A percentile compares a stretch with the other conserved stretches of the same genome.
Evolutionary conservation across 1,140 invertebrate species (phyloP).

Genomic region (Scaptomyza graminum): DNA sequence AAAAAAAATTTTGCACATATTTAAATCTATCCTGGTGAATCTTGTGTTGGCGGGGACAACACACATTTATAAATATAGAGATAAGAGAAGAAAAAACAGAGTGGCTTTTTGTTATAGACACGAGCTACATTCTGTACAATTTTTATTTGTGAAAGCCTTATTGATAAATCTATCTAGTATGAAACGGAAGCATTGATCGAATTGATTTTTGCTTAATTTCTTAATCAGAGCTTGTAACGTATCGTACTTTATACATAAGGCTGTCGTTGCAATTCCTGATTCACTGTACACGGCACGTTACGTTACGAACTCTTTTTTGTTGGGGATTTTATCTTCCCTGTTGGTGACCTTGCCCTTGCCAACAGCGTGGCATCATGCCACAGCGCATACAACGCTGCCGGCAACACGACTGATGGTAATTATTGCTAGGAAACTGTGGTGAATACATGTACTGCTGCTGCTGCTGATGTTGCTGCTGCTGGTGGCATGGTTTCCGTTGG

Average conservation of each 20-base stretch:
- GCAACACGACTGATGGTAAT: constrained; percentile 35
- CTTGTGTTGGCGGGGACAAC: not conserved
- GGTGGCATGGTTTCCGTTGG: not conserved
- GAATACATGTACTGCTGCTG: not conserved
- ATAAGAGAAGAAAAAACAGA: too few species aligned
- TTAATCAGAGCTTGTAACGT: constrained; percentile 31
- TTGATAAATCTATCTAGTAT: not conserved
- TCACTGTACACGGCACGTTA: constrained; percentile 45
- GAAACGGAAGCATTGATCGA: constrained; percentile 13
- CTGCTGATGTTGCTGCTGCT: not conserved
- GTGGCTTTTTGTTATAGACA: not conserved
- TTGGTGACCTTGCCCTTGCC: constrained; percentile 37
- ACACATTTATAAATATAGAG: too few species aligned
- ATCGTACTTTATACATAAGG: constrained; percentile 38
- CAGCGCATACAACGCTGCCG: constrained; percentile 58
- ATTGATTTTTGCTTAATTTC: not conserved
- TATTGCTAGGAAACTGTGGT: not conserved
- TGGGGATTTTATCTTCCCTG: not conserved
- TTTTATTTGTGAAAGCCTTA: not conserved
- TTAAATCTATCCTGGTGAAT: too few species aligned
- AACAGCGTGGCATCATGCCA: constrained; percentile 67
- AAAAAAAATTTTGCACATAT: too few species aligned
- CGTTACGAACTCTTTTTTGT: constrained; percentile 26
- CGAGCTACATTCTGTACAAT: not conserved
- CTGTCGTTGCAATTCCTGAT: not conserved